Percentiles rank a stretch among this genome's conserved stretches.
phyloP scores from a whole-genome alignment of 2,888 invertebrate genomes.

The Epistrophe eligans region DNA sequence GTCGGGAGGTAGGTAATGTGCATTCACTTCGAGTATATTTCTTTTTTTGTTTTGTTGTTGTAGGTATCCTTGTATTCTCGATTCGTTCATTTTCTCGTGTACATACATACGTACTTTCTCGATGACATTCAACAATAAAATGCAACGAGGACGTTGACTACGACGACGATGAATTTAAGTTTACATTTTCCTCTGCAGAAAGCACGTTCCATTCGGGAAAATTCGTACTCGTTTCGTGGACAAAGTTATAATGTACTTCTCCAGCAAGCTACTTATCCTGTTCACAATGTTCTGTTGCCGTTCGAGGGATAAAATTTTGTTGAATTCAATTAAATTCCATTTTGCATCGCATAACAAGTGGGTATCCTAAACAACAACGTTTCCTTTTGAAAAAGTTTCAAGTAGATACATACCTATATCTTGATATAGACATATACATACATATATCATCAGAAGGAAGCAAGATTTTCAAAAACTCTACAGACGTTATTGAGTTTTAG shows the following conservation, averaged over 20 bases:
- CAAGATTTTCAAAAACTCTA: constrained; percentile 3
- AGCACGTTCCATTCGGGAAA: constrained; percentile 62
- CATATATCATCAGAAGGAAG: background rate
- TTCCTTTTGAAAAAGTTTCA: constrained; percentile 23
- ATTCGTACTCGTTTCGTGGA: constrained; percentile 36
- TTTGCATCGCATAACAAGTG: constrained; percentile 36
- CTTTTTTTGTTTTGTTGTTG: background rate
- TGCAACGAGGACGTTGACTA: constrained; percentile 17
- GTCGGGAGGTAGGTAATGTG: constrained; percentile 27
- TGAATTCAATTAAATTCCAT: constrained; percentile 46
- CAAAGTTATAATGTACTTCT: constrained; percentile 51
- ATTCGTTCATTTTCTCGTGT: constrained; percentile 29
- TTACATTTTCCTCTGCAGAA: constrained; percentile 49
- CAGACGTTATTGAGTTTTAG: constrained; percentile 9
- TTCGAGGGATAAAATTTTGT: constrained; percentile 26
- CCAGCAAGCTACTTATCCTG: constrained; percentile 52
- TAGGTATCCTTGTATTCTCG: constrained; percentile 31
- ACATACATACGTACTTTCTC: constrained; percentile 14
- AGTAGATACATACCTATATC: background rate
- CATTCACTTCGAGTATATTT: constrained; percentile 52
- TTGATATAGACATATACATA: background rate
- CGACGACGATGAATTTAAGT: constrained; percentile 34
- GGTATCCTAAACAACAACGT: constrained; percentile 10
- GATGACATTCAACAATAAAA: constrained; percentile 45
- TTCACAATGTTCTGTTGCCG: constrained; percentile 20